Base-by-base conservation (phyloP, 2,888 invertebrate species). In the Toxonevra muliebris region DNA sequence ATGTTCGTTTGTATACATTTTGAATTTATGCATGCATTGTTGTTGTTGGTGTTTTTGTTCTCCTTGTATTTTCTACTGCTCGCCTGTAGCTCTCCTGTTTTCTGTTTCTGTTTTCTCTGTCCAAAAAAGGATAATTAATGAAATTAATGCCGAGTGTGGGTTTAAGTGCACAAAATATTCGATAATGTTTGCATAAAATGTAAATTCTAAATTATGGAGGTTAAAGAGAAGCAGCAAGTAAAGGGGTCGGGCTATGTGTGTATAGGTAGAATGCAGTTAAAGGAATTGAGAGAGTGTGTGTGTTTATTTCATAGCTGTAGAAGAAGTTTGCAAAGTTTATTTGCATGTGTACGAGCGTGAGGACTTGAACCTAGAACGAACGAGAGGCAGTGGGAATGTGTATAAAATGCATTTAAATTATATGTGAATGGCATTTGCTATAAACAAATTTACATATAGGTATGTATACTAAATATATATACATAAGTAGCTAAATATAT, bases 171-270 rank as follows among this genome's bases (percentile, higher is more conserved):
- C 74, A 76, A 76, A 80, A 80, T 76, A 74, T 77, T 80, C 80
- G 81, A 79, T 78, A 80, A 73, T 73, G 73, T 72, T 73, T 72
- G 73, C 71, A 74, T 73, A 73, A 73, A 77, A 79, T 77, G 80
- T 74, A 80, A 80, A 79, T 80, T 77, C 77, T 77, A 80, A 80
- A 78, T 80, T 80, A 80, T 77, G 77, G 71, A 40, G 65, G 43
- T 41, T 7, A 30, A 60, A 50, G 53, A 42, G 66, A 20, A 58
- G 58, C 41, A 40, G 59, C 41, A 40, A 1, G 40, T 13, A 40
- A 40, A 10, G 53, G 40, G 59, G 17, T 40, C 20, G 41, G 15
- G 20, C 11, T 13, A 13, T 12, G 2, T n/a, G 30, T n/a, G 61
- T 1, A 12, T 11, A 19, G 42, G 50, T 48, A 4, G 45, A 19